Conservation (phyloP, 2,797 vertebrate species). For the Hozukius guyotensis region DNA sequence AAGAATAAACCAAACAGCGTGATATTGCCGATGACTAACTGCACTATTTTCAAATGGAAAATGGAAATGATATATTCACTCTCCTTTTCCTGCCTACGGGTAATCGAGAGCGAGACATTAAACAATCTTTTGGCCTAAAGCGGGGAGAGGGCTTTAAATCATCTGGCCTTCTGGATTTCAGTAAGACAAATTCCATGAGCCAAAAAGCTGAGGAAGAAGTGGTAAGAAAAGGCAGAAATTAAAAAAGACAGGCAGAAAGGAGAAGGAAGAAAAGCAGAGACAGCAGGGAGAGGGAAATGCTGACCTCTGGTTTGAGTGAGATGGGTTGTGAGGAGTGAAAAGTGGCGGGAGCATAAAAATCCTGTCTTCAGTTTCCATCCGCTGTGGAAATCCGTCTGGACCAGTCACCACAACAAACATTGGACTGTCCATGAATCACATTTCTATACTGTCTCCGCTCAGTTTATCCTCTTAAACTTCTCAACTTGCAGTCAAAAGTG, state of each 20-base stretch:
- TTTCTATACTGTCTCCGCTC: slow-evolving; percentile 31
- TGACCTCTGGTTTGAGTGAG: slow-evolving; percentile 63
- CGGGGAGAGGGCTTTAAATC: slow-evolving; percentile 43
- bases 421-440: slow-evolving; percentile 49
- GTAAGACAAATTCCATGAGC: slow-evolving; percentile 37
- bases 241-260: slow-evolving; percentile 31
- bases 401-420: slow-evolving; percentile 62
- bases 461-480: slow-evolving; percentile 33
- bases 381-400: slow-evolving; percentile 64
- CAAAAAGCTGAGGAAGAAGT: slow-evolving; percentile 34
- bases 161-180: slow-evolving; percentile 42
- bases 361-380: slow-evolving; percentile 59
- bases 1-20: background rate
- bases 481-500: slow-evolving; percentile 22
- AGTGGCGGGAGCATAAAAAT: slow-evolving; percentile 63
- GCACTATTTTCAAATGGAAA: background rate
- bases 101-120: slow-evolving; percentile 37
- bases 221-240: slow-evolving; percentile 38
- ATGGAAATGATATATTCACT: background rate
- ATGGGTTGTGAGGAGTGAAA: slow-evolving; percentile 63
- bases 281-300: slow-evolving; percentile 38
- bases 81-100: background rate
- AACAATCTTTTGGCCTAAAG: slow-evolving; percentile 23
- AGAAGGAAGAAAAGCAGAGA: slow-evolving; percentile 62
- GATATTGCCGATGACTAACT: background rate